Percentiles rank a stretch among this genome's conserved stretches.
phyloP scores from a whole-genome alignment of 2,113 vertebrate species.

The Charina bottae region DNA sequence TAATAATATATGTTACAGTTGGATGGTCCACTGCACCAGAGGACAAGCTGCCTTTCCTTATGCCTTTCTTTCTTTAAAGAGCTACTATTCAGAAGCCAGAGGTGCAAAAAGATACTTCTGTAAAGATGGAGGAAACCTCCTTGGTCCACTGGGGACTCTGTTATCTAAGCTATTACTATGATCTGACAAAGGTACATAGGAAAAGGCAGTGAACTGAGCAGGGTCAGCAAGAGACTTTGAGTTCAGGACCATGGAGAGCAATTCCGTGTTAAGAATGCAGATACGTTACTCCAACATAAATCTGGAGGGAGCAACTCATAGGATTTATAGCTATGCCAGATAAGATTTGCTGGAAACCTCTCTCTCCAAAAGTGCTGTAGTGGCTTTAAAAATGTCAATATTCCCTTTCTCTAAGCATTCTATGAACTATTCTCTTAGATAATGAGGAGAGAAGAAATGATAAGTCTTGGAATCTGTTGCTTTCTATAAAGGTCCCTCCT shows the following conservation, averaged over 20 bases:
- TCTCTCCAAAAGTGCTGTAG: background rate
- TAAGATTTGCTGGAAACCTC: background rate
- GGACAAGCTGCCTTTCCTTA: background rate
- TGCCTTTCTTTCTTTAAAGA: background rate
- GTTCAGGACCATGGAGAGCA: conserved; percentile 2
- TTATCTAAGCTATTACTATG: background rate
- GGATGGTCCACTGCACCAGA: background rate
- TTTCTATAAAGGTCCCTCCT: background rate
- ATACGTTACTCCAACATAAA: background rate
- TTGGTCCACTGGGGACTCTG: background rate
- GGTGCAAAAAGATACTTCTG: background rate
- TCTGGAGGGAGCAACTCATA: background rate
- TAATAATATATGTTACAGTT: background rate
- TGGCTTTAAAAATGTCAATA: conserved; percentile 1
- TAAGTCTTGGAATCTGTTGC: background rate
- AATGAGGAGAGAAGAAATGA: background rate
- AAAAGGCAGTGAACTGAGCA: background rate
- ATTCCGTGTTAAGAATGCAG: background rate
- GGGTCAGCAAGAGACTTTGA: background rate
- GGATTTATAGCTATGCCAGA: background rate
- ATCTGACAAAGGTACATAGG: background rate
- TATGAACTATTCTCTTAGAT: background rate
- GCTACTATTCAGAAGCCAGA: background rate
- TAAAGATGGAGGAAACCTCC: background rate
- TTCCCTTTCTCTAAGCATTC: background rate